These are phyloP conservation scores for Trichonephila clavipes DNA, from an alignment of 1,140 invertebrate species.

Conservation along the genomic window DNA sequence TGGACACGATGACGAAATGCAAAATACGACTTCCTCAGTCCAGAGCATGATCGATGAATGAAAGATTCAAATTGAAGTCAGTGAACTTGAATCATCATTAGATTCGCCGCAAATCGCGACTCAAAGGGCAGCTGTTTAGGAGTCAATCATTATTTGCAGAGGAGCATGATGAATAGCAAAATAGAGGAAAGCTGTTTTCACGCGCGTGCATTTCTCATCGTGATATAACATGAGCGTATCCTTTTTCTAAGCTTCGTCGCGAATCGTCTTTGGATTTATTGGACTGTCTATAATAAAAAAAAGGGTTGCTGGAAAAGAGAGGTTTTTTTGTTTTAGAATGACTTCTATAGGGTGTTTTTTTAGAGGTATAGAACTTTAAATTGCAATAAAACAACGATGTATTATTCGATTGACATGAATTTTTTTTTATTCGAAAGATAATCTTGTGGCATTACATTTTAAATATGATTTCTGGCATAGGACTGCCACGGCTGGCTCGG, in stretches of 20 bases:
- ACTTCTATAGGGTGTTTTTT: no score
- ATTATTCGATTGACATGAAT: no score
- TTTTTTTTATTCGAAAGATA: no score
- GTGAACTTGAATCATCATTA: conserved; percentile 60
- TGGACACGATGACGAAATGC: not conserved
- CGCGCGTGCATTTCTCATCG: conserved; percentile 44
- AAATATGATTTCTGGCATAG: no score
- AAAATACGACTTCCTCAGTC: not conserved
- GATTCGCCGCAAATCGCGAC: not conserved
- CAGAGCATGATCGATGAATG: not conserved
- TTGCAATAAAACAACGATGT: no score
- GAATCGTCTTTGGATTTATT: conserved; percentile 24
- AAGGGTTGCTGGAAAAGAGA: not conserved
- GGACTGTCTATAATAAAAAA: conserved; percentile 35
- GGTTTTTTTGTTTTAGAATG: not conserved
- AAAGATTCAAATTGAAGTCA: conserved; percentile 53
- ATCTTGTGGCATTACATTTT: no score
- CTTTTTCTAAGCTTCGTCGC: conserved; percentile 25
- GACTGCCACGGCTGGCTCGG: no score
- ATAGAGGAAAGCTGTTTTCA: not conserved
- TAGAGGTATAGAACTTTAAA: no score
- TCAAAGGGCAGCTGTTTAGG: conserved; percentile 60
- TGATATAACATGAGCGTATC: conserved; percentile 34
- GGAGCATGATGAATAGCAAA: conserved; percentile 54
- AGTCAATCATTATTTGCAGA: conserved; percentile 68